Base-by-base conservation (phyloP, 2,888 invertebrate genomes). In the Nymphalis c-album region DNA sequence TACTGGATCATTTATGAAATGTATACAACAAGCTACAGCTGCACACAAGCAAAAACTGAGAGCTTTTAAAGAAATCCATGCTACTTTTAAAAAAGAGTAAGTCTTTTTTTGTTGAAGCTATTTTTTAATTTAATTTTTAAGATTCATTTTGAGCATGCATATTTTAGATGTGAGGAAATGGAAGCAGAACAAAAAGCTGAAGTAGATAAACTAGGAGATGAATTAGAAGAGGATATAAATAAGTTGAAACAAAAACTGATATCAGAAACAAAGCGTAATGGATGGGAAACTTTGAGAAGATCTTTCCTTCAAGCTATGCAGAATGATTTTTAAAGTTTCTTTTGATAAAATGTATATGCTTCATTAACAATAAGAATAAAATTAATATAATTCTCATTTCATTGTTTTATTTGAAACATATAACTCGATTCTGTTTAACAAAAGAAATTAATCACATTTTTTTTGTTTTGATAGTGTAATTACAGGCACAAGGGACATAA, bases 231-330 rank as follows among this genome's bases (percentile, higher is more conserved):
- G 63, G 85, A 89, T 62, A 87, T 90, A 47, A 83, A 81, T 60
- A 84, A 82, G 62, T 74, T 90, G 51, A 86, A 90, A 73, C 80
- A 87, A 60, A 88, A 90, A 77, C 75, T 91, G 6, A 78, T 89
- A 57, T 77, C 84, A 16, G 88, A 91, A 71, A 87, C 89, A 22
- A 90, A 87, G 68, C 81, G 84, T 62, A 88, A 75, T 75, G 85
- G 86, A 60, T 85, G 85, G 84, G 88, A 91, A 72, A 83, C 81
- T 20, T 74, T 91, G 51, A 80, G 83, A 1, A 81, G 84, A 78
- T 85, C 85, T 18, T 84, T 91, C 65, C 83, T 87, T 70, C 83
- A 88, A 78, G 84, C 85, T 79, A 86, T 90, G 85, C 84, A 88
- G 70, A 86, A 87, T 83, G 85, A 87, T 75, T 81, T 85, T 73